Conservation (phyloP, 2,113 vertebrate species). For the Trematomus loennbergii region DNA sequence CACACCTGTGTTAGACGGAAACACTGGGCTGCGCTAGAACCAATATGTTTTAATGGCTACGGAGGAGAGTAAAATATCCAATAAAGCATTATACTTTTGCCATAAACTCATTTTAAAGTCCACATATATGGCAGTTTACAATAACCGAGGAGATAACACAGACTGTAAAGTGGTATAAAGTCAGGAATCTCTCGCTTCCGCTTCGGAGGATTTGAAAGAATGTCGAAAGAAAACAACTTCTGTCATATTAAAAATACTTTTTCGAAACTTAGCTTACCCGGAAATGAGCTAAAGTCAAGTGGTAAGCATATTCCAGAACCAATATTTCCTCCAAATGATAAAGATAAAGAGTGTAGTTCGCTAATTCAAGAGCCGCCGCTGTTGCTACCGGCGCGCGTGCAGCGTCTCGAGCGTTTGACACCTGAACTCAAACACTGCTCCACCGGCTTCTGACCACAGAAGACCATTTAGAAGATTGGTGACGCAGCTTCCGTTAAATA, state of each 20-base stretch:
- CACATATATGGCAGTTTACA: fast-evolving
- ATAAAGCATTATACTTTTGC: not conserved
- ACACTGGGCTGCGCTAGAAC: not conserved
- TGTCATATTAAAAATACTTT: not conserved
- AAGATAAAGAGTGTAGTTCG: not conserved
- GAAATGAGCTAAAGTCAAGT: not conserved
- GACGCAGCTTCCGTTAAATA: too few relatives aligned
- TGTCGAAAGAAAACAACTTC: not conserved
- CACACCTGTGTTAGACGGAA: not conserved
- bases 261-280: not conserved
- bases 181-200: not conserved
- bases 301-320: not conserved
- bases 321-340: not conserved
- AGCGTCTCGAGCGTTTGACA: not conserved
- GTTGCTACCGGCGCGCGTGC: not conserved
- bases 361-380: too few relatives aligned
- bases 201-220: not conserved
- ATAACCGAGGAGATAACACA: not conserved
- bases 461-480: too few relatives aligned
- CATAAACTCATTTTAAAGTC: not conserved
- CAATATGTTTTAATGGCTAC: slow-evolving; percentile 3
- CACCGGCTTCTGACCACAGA: slow-evolving; percentile 1
- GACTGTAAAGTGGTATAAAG: not conserved
- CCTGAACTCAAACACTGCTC: not conserved
- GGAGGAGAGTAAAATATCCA: not conserved